Conservation (phyloP, 2,888 invertebrate genomes). For the Apodemia mormo region DNA sequence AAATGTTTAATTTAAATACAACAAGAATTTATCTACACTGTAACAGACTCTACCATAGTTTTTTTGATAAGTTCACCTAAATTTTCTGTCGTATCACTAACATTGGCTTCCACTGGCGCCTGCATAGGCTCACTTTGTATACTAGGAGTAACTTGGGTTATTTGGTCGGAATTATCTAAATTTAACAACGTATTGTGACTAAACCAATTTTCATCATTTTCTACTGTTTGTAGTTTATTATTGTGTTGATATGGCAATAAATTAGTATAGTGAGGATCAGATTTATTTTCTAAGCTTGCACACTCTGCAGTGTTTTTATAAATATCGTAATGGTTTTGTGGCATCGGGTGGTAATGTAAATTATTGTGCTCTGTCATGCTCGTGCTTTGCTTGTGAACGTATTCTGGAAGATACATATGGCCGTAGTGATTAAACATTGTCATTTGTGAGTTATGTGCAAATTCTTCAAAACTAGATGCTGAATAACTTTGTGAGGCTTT, state of each 20-base stretch:
- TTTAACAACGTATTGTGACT: slow-evolving; percentile 69
- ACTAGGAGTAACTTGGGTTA: slow-evolving; percentile 60
- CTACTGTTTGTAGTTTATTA: slow-evolving; percentile 85
- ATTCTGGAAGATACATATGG: slow-evolving; percentile 72
- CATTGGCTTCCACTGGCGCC: slow-evolving; percentile 37
- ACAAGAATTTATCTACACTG: slow-evolving; percentile 84
- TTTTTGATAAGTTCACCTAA: slow-evolving; percentile 96
- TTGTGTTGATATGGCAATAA: slow-evolving; percentile 83
- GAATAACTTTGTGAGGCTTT: slow-evolving; percentile 74
- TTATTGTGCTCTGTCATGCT: slow-evolving; percentile 55
- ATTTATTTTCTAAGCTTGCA: slow-evolving; percentile 72
- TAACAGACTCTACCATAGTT: slow-evolving; percentile 94
- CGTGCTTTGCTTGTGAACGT: slow-evolving; percentile 61
- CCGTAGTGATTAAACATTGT: slow-evolving; percentile 77
- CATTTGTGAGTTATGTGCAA: slow-evolving; percentile 77
- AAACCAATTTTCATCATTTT: slow-evolving; percentile 78
- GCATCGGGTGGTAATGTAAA: slow-evolving; percentile 58
- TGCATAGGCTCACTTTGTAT: slow-evolving; percentile 45
- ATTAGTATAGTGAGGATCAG: slow-evolving; percentile 83
- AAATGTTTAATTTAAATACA: slow-evolving; percentile 66
- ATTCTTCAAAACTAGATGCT: slow-evolving; percentile 77
- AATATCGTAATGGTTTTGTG: slow-evolving; percentile 65
- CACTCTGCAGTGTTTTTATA: slow-evolving; percentile 66
- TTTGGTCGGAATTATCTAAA: slow-evolving; percentile 64
- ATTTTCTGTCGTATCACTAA: slow-evolving; percentile 82